phyloP scores from a whole-genome alignment of 1,140 invertebrate species.

The Polypedilum pembai region DNA sequence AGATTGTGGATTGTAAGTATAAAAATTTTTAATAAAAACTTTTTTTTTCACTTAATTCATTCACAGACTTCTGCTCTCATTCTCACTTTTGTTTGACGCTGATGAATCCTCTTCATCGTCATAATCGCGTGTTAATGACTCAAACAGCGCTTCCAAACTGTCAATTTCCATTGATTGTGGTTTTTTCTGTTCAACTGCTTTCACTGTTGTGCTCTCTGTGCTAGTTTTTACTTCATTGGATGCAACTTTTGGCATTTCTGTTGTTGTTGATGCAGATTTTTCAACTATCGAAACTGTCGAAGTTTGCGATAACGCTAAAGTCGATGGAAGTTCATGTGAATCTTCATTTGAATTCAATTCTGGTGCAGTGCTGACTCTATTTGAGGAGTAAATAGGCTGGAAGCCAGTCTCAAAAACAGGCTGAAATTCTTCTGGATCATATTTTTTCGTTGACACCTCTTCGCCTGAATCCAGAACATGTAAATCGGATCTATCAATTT shows the following conservation, averaged over 20 bases:
- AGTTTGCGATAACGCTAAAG: not conserved
- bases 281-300: not conserved
- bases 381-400: conserved; percentile 52
- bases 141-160: conserved; percentile 20
- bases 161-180: conserved; percentile 20
- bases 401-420: conserved; percentile 62
- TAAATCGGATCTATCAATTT: conserved; percentile 34
- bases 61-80: conserved; percentile 22
- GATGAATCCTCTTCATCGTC: conserved; percentile 7
- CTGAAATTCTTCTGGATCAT: conserved; percentile 60
- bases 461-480: conserved; percentile 34
- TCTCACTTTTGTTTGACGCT: not conserved
- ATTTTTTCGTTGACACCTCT: conserved; percentile 40
- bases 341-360: not conserved
- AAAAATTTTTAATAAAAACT: not conserved
- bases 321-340: not conserved
- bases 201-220: not conserved
- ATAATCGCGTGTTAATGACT: conserved; percentile 13
- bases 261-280: not conserved
- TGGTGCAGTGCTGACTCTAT: not conserved
- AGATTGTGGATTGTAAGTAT: no score
- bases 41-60: not conserved
- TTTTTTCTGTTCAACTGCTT: conserved; percentile 2
- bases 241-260: not conserved
- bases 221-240: not conserved